phyloP scores from a whole-genome alignment of 2,888 invertebrate genomes.

The Troglohyphantes excavatus region DNA sequence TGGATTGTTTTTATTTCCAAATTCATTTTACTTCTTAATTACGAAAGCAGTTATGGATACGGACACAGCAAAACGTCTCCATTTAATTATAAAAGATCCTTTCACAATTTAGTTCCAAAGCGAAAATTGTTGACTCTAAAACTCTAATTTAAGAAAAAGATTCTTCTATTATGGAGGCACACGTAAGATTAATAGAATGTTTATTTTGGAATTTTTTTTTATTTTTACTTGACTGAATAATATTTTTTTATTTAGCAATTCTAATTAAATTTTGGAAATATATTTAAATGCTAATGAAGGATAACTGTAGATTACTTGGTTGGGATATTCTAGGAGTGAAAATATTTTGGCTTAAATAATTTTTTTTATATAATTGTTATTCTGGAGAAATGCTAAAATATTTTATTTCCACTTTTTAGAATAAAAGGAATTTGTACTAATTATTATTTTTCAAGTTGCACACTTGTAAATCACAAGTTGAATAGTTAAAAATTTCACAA shows the following conservation, averaged over 20 bases:
- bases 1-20: not conserved
- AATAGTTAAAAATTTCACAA: too few relatives aligned
- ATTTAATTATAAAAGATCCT: constrained; percentile 39
- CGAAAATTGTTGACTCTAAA: not conserved
- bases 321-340: too few relatives aligned
- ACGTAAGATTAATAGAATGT: constrained; percentile 7
- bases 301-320: not conserved
- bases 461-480: too few relatives aligned
- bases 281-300: not conserved
- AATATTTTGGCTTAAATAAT: too few relatives aligned
- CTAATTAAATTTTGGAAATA: constrained; percentile 13
- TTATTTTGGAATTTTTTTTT: not conserved
- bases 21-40: constrained; percentile 35
- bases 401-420: too few relatives aligned
- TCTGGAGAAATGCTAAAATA: too few relatives aligned
- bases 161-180: not conserved
- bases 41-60: constrained; percentile 25
- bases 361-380: too few relatives aligned
- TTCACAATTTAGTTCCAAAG: constrained; percentile 1
- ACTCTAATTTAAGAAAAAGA: constrained; percentile 8
- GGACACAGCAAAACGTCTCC: not conserved
- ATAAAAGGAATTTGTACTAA: too few relatives aligned
- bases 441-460: too few relatives aligned
- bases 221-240: not conserved
- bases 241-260: not conserved